These are phyloP conservation scores for Homalodisca vitripennis DNA, from an alignment of 1,140 invertebrate genomes.

Conservation along the genomic window DNA sequence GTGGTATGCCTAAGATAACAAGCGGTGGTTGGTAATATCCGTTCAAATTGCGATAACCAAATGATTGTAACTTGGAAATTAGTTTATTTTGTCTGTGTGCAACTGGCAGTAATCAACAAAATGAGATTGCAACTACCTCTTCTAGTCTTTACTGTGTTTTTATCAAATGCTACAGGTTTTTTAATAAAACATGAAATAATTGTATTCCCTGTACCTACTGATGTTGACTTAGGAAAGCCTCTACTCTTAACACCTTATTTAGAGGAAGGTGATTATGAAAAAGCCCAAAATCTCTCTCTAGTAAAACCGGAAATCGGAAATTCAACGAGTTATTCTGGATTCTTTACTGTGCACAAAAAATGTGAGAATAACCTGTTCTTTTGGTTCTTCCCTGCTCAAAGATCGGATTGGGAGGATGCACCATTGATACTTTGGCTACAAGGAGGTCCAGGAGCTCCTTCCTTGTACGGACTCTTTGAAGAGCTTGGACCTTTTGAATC, in stretches of 20 bases:
- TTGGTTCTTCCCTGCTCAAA: constrained; percentile 71
- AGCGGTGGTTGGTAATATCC: no score
- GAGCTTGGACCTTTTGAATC: constrained; percentile 53
- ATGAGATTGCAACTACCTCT: no score
- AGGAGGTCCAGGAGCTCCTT: constrained; percentile 69
- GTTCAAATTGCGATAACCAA: no score
- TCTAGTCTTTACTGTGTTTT: no score
- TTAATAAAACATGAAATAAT: no score
- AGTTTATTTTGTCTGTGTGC: no score
- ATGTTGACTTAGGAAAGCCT: constrained; percentile 46
- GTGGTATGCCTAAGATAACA: no score
- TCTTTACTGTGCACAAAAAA: constrained; percentile 65
- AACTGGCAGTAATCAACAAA: no score
- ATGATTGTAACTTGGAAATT: no score
- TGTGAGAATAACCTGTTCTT: constrained; percentile 63
- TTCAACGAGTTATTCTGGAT: constrained; percentile 57
- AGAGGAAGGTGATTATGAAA: constrained; percentile 25
- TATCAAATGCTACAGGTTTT: no score
- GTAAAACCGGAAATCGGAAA: constrained; percentile 30
- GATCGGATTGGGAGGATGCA: constrained; percentile 46
- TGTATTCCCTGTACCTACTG: no score
- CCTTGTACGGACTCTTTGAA: constrained; percentile 68
- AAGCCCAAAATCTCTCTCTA: constrained; percentile 29
- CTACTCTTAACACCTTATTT: constrained; percentile 37
- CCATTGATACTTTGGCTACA: constrained; percentile 74